Evolutionary conservation across 2,797 vertebrate species (phyloP).

Genomic region (Myotis vivesi): DNA sequence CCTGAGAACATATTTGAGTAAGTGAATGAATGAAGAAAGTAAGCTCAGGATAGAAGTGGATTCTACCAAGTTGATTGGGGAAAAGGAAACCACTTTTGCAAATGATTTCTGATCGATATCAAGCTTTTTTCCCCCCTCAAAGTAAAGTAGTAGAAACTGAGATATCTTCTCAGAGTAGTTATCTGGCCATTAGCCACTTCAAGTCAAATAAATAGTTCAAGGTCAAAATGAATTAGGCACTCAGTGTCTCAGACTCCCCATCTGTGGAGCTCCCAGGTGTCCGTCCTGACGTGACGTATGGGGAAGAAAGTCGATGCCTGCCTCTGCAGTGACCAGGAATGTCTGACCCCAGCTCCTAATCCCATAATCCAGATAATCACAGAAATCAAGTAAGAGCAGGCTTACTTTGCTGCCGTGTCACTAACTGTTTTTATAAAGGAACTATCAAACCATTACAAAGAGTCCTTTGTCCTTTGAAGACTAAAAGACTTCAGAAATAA

Average conservation of each 20-base stretch:
- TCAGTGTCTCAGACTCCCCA: neutral
- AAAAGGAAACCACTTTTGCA: constrained; percentile 15
- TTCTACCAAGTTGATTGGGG: neutral
- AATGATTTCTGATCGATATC: constrained; percentile 47
- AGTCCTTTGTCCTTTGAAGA: neutral
- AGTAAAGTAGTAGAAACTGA: neutral
- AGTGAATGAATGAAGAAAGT: neutral
- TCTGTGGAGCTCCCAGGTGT: neutral
- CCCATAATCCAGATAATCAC: neutral
- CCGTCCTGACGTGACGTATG: neutral
- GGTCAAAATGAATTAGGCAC: constrained; percentile 34
- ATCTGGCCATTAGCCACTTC: constrained; percentile 57
- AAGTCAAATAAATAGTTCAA: constrained; percentile 59
- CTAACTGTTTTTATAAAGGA: neutral
- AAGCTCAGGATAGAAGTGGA: neutral
- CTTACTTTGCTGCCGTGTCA: neutral
- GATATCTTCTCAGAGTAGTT: constrained; percentile 50
- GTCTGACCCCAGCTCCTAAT: neutral
- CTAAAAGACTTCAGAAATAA: neutral
- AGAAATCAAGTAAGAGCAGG: neutral
- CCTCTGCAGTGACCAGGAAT: neutral
- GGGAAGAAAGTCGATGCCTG: neutral
- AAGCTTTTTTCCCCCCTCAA: neutral
- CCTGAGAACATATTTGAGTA: neutral
- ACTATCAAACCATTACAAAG: neutral